Evolutionary conservation across 2,888 invertebrate species (phyloP).

Genomic region (Nebria brevicollis): DNA sequence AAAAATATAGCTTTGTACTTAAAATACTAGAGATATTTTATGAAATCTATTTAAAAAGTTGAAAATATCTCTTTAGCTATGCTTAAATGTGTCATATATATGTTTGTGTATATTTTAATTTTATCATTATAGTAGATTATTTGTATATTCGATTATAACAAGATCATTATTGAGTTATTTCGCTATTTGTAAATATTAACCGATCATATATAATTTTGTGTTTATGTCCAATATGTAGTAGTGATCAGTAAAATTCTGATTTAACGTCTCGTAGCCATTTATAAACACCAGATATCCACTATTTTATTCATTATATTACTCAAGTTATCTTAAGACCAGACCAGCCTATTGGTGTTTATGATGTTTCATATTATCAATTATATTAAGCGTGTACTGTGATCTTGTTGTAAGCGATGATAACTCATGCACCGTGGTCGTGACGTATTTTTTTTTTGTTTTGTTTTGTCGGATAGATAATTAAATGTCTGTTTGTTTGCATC

Average conservation of each 20-base stretch:
- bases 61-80: not conserved
- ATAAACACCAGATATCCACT: too few relatives aligned
- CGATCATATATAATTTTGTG: too few relatives aligned
- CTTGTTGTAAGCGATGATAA: not conserved
- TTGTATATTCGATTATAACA: not conserved
- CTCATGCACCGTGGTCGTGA: not conserved
- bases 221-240: too few relatives aligned
- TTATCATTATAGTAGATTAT: not conserved
- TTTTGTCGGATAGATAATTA: constrained; percentile 12
- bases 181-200: not conserved
- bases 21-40: not conserved
- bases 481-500: constrained; percentile 33
- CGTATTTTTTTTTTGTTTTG: not conserved
- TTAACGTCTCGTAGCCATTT: too few relatives aligned
- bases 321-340: too few relatives aligned
- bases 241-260: too few relatives aligned
- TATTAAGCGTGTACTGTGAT: not conserved
- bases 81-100: not conserved
- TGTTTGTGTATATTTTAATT: not conserved
- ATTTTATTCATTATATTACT: too few relatives aligned
- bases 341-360: too few relatives aligned
- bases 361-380: not conserved
- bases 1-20: not conserved
- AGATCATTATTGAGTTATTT: not conserved
- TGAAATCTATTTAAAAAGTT: not conserved